phyloP scores from a whole-genome alignment of 1,140 invertebrate species.

The Ceratina japonica region DNA sequence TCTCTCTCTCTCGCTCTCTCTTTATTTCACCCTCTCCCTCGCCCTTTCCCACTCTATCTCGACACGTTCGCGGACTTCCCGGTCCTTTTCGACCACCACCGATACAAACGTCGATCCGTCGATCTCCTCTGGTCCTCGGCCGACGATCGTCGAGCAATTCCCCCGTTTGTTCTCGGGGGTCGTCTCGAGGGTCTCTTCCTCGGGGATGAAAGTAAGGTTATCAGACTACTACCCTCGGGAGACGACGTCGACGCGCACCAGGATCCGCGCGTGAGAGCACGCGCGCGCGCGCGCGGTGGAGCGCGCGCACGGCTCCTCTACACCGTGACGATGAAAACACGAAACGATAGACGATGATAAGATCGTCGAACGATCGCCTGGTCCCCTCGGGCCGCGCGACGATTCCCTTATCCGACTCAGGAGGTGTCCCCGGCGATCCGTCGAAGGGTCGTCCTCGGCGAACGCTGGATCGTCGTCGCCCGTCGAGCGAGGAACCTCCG shows the following conservation, averaged over 20 bases:
- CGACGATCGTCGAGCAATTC: too few species aligned
- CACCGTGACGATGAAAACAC: constrained; percentile 24
- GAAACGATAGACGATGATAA: constrained; percentile 31
- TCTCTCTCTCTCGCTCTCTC: neutral
- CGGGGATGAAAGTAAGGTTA: constrained; percentile 52
- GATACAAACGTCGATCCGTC: too few species aligned
- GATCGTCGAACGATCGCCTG: constrained; percentile 1
- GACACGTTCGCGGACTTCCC: neutral
- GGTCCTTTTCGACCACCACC: too few species aligned
- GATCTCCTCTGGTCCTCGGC: too few species aligned
- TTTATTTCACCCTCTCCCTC: neutral
- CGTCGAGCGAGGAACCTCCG: neutral
- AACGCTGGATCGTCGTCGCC: neutral
- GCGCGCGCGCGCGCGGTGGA: constrained; percentile 21
- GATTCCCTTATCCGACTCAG: too few species aligned
- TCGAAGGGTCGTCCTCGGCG: too few species aligned
- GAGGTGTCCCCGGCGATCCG: too few species aligned
- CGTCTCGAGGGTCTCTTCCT: neutral
- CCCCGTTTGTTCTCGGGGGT: too few species aligned
- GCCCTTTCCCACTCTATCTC: neutral
- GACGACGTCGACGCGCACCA: constrained; percentile 40
- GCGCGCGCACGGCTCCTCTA: constrained; percentile 41
- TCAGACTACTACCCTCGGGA: constrained; percentile 31
- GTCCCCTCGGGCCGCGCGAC: too few species aligned
- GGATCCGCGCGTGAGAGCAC: constrained; percentile 41